Evolutionary conservation across 1,140 invertebrate species (phyloP).

Genomic region (Theocolax elegans): DNA sequence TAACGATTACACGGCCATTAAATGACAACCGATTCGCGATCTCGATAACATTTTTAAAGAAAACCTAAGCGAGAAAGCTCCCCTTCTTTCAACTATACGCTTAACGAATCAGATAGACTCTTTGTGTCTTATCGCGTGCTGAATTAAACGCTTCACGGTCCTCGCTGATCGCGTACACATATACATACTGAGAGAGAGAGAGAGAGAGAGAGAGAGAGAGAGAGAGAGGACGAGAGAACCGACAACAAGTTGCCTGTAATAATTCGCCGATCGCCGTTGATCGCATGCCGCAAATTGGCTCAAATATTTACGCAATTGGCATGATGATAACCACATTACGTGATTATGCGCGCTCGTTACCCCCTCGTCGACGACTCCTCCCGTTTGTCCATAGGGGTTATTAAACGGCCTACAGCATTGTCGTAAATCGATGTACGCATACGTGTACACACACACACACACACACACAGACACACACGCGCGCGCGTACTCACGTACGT

Average conservation of each 20-base stretch:
- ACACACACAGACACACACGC: no score
- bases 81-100: no score
- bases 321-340: constrained; percentile 65
- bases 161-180: constrained; percentile 7
- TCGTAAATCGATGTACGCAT: no score
- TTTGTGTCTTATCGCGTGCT: constrained; percentile 33
- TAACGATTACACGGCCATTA: not conserved
- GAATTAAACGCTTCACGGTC: constrained; percentile 37
- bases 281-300: constrained; percentile 64
- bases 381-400: no score
- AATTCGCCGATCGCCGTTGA: constrained; percentile 38
- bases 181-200: no score
- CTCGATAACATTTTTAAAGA: constrained; percentile 1
- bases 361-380: constrained; percentile 31
- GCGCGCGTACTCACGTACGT: no score
- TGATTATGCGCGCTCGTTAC: constrained; percentile 64
- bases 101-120: constrained; percentile 22
- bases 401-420: no score
- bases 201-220: no score
- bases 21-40: not conserved
- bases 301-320: constrained; percentile 67
- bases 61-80: not conserved
- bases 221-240: not conserved
- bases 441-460: no score
- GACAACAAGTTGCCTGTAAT: constrained; percentile 12